phyloP scores from a whole-genome alignment of 2,888 invertebrate species.

The Cantharis flavilabris region DNA sequence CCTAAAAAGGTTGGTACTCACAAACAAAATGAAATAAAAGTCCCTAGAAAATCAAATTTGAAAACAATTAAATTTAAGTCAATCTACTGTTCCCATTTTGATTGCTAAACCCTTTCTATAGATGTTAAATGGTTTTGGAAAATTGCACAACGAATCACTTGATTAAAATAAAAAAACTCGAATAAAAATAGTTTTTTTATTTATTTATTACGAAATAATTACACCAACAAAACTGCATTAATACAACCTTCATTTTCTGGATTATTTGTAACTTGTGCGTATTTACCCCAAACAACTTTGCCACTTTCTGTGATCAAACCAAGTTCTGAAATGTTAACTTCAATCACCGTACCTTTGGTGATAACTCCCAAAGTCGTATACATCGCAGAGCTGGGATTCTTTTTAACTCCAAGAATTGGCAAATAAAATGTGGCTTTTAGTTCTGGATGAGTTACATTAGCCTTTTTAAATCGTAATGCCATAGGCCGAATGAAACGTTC shows the following conservation, averaged over 20 bases:
- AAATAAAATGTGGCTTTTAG: constrained; percentile 96
- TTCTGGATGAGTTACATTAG: constrained; percentile 99
- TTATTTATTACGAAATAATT: constrained; percentile 18
- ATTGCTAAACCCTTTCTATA: neutral
- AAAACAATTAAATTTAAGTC: too few species aligned
- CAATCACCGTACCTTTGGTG: constrained; percentile 97
- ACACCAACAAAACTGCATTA: constrained; percentile 93
- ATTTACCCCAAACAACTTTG: constrained; percentile 99
- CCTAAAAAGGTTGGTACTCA: neutral
- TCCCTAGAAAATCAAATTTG: neutral
- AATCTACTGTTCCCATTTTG: too few species aligned
- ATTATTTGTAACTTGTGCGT: constrained; percentile 98
- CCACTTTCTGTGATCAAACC: constrained; percentile 98
- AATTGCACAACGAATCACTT: neutral
- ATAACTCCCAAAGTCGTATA: constrained; percentile 97
- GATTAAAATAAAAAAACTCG: neutral
- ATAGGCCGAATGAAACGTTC: constrained; percentile 98
- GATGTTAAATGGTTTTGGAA: neutral
- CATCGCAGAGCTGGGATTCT: constrained; percentile 97
- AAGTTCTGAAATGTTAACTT: constrained; percentile 97
- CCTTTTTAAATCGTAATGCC: constrained; percentile 94
- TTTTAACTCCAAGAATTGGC: constrained; percentile 98
- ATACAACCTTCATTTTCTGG: constrained; percentile 99
- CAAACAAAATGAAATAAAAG: neutral
- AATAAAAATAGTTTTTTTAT: neutral